Conservation (phyloP, 30 jellyfish, hydroid and myxozoan genomes). For the Euphysa ruthae region DNA sequence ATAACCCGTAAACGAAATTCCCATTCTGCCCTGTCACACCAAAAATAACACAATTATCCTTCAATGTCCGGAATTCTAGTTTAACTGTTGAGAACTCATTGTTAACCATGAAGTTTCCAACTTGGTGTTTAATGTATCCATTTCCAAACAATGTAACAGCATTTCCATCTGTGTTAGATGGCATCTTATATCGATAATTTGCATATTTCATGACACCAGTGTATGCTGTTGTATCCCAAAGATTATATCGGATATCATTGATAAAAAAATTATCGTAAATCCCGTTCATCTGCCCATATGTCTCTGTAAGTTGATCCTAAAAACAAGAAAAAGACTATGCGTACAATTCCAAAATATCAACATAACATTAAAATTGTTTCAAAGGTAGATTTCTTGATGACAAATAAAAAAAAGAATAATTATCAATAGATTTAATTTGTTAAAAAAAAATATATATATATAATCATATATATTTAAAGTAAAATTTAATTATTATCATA, state of each 20-base stretch:
- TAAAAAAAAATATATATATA: too few species aligned
- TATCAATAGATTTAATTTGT: too few species aligned
- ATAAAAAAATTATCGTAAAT: conserved; percentile 58
- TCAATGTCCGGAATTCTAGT: conserved; percentile 79
- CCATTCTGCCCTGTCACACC: conserved; percentile 73
- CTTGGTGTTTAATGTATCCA: conserved; percentile 59
- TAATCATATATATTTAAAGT: too few species aligned
- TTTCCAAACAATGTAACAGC: conserved; percentile 82
- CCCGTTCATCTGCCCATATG: conserved; percentile 71
- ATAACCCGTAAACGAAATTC: conserved; percentile 61
- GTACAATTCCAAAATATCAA: too few species aligned
- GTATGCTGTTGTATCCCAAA: conserved; percentile 49
- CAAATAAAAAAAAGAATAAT: too few species aligned
- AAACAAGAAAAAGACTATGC: neutral
- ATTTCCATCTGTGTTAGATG: conserved; percentile 41
- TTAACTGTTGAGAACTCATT: conserved; percentile 47
- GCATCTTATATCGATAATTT: conserved; percentile 44
- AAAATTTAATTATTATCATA: too few species aligned
- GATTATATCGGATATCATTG: conserved; percentile 61
- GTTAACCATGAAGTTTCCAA: conserved; percentile 54
- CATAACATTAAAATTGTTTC: too few species aligned
- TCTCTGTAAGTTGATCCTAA: conserved; percentile 48
- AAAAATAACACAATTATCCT: conserved; percentile 56
- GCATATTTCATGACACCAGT: conserved; percentile 51
- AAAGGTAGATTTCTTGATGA: too few species aligned